phyloP scores from a whole-genome alignment of 2,797 vertebrate species.

The Sebastes flavidus region DNA sequence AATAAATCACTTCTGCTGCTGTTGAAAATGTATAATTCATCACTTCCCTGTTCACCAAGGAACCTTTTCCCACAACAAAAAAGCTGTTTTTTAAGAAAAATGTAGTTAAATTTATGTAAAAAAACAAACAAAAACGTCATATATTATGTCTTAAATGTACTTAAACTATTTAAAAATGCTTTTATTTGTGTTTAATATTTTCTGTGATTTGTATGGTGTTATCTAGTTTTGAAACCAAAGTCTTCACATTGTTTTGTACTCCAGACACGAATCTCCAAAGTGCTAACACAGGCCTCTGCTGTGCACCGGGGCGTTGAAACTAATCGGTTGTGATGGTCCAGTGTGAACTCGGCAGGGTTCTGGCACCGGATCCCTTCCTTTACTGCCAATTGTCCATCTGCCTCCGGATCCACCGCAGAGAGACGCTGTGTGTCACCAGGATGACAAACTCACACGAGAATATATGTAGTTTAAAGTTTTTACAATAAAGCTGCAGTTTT shows the following conservation, averaged over 20 bases:
- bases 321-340: constrained; percentile 62
- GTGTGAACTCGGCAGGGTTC: constrained; percentile 64
- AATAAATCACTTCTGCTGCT: background rate
- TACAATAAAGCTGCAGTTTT: background rate
- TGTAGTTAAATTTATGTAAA: background rate
- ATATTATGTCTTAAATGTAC: background rate
- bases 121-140: background rate
- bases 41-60: background rate
- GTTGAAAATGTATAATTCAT: background rate
- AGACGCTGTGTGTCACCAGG: background rate
- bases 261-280: constrained; percentile 28
- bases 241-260: constrained; percentile 9
- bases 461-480: background rate
- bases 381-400: constrained; percentile 76
- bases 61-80: background rate
- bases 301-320: constrained; percentile 44
- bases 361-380: constrained; percentile 50
- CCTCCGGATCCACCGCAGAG: constrained; percentile 65
- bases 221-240: background rate
- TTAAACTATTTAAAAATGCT: too few relatives aligned
- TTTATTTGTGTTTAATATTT: background rate
- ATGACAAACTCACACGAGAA: background rate
- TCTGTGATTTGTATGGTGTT: background rate
- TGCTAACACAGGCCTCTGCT: constrained; percentile 64
- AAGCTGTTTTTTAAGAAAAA: background rate